Conservation (phyloP, 2,888 invertebrate species). For the Drepanosiphum platanoidis region DNA sequence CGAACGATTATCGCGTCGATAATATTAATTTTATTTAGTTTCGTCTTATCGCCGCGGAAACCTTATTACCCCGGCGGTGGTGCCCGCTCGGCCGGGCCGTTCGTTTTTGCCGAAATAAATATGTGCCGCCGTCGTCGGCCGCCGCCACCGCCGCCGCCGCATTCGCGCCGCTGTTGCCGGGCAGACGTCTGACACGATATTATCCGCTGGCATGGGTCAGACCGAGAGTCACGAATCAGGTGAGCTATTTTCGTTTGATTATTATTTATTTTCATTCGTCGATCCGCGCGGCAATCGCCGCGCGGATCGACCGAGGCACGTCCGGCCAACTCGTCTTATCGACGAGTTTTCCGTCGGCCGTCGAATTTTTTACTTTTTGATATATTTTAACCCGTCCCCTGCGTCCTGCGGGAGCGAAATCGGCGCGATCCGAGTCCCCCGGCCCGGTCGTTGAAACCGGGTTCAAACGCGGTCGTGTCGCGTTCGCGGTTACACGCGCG, state of each 20-base stretch:
- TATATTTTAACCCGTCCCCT: too few species aligned
- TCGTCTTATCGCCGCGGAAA: not conserved
- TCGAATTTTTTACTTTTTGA: too few species aligned
- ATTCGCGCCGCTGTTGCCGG: not conserved
- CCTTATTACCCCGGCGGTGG: not conserved
- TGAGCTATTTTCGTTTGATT: not conserved
- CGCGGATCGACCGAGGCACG: not conserved
- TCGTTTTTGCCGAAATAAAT: not conserved
- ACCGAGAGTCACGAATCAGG: slow-evolving; percentile 37
- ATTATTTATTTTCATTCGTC: not conserved
- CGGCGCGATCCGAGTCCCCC: too few species aligned
- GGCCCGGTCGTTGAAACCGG: not conserved
- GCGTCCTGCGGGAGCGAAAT: too few species aligned
- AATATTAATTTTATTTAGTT: not conserved
- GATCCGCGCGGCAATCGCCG: not conserved
- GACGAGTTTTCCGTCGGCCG: too few species aligned
- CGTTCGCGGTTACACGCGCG: not conserved
- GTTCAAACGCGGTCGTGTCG: not conserved
- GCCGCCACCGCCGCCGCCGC: not conserved
- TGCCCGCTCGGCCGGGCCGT: not conserved
- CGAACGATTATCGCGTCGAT: not conserved
- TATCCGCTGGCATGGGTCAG: slow-evolving; percentile 14
- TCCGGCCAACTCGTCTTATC: too few species aligned
- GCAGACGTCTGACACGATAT: not conserved
- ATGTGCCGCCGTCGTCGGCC: not conserved